phyloP scores from a whole-genome alignment of 2,797 vertebrate species.

The Smutsia temminckii region DNA sequence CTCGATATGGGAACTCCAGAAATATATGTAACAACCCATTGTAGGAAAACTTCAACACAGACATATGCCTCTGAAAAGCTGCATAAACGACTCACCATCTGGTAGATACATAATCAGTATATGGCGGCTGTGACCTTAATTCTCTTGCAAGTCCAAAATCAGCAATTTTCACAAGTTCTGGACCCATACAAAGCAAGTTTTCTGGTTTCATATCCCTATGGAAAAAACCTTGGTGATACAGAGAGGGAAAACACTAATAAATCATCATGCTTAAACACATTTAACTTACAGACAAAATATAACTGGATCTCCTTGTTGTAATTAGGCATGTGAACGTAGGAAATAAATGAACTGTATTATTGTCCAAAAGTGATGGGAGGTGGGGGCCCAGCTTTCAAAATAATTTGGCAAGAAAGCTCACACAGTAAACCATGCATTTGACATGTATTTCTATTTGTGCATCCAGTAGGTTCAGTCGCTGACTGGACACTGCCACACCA shows the following conservation, averaged over 20 bases:
- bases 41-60: not conserved
- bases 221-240: conserved; percentile 90
- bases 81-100: conserved; percentile 89
- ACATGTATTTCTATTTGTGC: not conserved
- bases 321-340: not conserved
- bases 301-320: not conserved
- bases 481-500: not conserved
- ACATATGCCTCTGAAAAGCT: not conserved
- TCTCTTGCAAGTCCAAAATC: conserved; percentile 98
- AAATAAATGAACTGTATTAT: not conserved
- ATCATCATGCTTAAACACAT: not conserved
- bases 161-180: conserved; percentile 98
- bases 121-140: conserved; percentile 96
- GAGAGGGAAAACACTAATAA: not conserved
- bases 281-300: conserved; percentile 3
- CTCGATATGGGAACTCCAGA: not conserved
- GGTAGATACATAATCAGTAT: conserved; percentile 98
- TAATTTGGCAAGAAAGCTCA: conserved; percentile 8
- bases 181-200: conserved; percentile 98
- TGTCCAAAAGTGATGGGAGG: not conserved
- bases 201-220: conserved; percentile 99
- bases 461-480: not conserved
- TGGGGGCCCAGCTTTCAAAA: not conserved
- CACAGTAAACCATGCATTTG: not conserved
- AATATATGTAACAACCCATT: not conserved